Evolutionary conservation across 1,140 invertebrate species (phyloP).

Genomic region (Heliconius melpomene): DNA sequence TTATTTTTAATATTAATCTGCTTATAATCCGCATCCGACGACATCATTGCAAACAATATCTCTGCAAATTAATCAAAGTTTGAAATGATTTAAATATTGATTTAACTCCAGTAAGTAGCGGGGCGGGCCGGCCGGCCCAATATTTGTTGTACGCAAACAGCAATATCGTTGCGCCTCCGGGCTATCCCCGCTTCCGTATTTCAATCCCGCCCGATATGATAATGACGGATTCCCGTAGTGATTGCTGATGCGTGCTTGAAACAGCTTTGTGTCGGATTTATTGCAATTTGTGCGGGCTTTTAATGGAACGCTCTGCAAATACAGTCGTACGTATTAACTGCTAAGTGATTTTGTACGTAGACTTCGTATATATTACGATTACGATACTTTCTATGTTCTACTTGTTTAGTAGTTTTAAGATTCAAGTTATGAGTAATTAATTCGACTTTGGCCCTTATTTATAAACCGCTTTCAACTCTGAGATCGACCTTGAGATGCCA

Average conservation of each 20-base stretch:
- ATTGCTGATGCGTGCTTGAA: constrained; percentile 60
- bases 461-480: too few species aligned
- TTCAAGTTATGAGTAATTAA: too few species aligned
- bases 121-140: constrained; percentile 60
- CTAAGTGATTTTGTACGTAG: constrained; percentile 4
- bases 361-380: not conserved
- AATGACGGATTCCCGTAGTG: constrained; percentile 60
- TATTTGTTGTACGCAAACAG: constrained; percentile 72
- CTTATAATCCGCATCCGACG: constrained; percentile 27
- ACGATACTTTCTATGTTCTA: not conserved
- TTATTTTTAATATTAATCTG: constrained; percentile 2
- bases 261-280: constrained; percentile 51
- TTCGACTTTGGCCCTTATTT: too few species aligned
- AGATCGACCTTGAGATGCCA: too few species aligned
- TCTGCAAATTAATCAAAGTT: constrained; percentile 79
- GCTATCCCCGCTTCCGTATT: constrained; percentile 58
- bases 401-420: not conserved
- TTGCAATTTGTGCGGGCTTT: constrained; percentile 43
- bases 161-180: constrained; percentile 74
- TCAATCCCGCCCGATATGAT: constrained; percentile 66
- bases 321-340: constrained; percentile 19
- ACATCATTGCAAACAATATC: constrained; percentile 75
- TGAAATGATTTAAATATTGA: constrained; percentile 79
- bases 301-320: constrained; percentile 45
- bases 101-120: constrained; percentile 78